A percentile compares a stretch with the other conserved stretches of the same genome.
phyloP scores from a whole-genome alignment of 2,113 vertebrate species.

The Podocnemis expansa region DNA sequence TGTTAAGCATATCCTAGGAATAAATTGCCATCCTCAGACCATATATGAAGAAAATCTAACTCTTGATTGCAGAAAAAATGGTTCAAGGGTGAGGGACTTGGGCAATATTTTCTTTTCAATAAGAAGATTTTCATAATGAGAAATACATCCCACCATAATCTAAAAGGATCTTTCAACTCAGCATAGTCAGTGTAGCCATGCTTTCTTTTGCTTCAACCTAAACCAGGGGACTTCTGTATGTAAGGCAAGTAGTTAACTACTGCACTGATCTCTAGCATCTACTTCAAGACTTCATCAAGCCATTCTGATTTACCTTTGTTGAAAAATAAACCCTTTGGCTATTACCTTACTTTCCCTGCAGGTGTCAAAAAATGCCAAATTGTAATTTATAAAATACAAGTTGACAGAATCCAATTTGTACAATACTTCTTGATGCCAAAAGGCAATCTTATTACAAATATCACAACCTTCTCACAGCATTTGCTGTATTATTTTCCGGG shows the following conservation, averaged over 20 bases:
- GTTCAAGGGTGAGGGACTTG: constrained; percentile 61
- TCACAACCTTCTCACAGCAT: constrained; percentile 75
- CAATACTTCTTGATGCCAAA: constrained; percentile 72
- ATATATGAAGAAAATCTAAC: constrained; percentile 68
- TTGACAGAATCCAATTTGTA: constrained; percentile 74
- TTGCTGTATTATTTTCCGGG: constrained; percentile 81
- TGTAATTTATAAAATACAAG: constrained; percentile 74
- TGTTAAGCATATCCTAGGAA: constrained; percentile 47
- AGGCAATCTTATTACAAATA: constrained; percentile 81
- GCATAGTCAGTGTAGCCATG: background rate
- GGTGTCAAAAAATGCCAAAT: constrained; percentile 79
- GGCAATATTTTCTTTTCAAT: constrained; percentile 49
- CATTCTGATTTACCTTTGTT: constrained; percentile 73
- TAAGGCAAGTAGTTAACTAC: constrained; percentile 65
- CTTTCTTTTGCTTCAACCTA: constrained; percentile 52
- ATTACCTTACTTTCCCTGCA: constrained; percentile 72
- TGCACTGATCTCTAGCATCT: constrained; percentile 49
- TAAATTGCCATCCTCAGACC: constrained; percentile 55
- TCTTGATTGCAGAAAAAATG: constrained; percentile 53
- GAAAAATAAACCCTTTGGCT: constrained; percentile 66
- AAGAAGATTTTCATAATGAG: constrained; percentile 57
- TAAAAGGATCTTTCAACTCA: constrained; percentile 59
- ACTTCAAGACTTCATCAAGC: constrained; percentile 57
- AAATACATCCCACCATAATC: constrained; percentile 26
- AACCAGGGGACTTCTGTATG: constrained; percentile 39